Conservation (phyloP, 2,113 vertebrate species). For the Salvator merianae region DNA sequence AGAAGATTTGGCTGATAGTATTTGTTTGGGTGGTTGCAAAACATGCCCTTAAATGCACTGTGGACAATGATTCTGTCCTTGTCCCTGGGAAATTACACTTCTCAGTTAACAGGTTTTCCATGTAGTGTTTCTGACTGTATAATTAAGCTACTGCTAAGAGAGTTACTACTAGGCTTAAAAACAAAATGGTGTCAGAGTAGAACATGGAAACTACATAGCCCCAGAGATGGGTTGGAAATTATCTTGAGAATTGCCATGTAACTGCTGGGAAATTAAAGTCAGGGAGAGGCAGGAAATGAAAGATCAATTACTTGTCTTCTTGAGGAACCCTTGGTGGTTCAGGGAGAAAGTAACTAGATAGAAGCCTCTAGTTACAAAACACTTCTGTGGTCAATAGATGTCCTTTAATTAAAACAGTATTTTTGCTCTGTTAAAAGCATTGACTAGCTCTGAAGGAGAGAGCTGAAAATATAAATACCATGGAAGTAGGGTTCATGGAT, state of each 20-base stretch:
- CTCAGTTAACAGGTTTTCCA: not conserved
- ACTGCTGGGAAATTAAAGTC: not conserved
- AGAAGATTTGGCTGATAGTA: not conserved
- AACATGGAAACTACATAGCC: conserved; percentile 20
- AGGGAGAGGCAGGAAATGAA: fast-evolving
- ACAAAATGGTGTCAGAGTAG: not conserved
- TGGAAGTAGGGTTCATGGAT: not conserved
- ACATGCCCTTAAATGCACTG: not conserved
- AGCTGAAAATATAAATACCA: not conserved
- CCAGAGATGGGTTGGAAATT: not conserved
- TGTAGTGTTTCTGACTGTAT: conserved; percentile 2
- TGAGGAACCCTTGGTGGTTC: not conserved
- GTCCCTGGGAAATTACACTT: not conserved
- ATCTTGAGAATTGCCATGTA: fast-evolving
- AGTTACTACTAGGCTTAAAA: conserved; percentile 17
- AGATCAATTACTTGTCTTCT: conserved; percentile 6
- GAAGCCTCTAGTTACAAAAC: conserved; percentile 21
- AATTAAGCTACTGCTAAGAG: conserved; percentile 21
- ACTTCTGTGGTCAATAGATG: conserved; percentile 20
- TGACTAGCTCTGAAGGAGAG: not conserved
- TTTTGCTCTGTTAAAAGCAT: not conserved
- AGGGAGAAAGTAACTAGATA: conserved; percentile 29
- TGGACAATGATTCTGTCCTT: not conserved
- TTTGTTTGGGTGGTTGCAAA: fast-evolving
- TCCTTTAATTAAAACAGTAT: not conserved